Conservation (phyloP, 2,797 vertebrate genomes). For the Cheirogaleus major region DNA sequence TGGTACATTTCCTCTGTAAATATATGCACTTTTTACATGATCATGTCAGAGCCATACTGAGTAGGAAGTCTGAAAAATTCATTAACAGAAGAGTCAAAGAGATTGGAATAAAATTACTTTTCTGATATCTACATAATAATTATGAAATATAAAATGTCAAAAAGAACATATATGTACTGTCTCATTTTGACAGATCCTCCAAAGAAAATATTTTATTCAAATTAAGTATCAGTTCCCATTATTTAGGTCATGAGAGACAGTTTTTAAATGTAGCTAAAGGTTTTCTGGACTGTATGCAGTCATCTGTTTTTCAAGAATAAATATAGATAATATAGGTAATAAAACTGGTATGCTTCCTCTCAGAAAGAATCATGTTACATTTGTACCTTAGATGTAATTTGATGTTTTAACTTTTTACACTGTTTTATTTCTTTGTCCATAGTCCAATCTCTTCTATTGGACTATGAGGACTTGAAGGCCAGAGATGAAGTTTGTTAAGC, state of each 20-base stretch:
- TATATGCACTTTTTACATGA: not conserved
- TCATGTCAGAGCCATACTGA: not conserved
- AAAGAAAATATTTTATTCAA: constrained; percentile 16
- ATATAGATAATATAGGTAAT: not conserved
- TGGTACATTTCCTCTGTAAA: not conserved
- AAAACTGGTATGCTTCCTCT: not conserved
- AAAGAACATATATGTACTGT: not conserved
- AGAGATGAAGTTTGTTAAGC: not conserved
- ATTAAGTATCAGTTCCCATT: not conserved
- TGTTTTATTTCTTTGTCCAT: constrained; percentile 6
- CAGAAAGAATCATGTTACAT: not conserved
- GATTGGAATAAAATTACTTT: not conserved
- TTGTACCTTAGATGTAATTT: constrained; percentile 5
- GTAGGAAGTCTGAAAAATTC: not conserved
- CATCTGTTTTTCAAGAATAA: not conserved
- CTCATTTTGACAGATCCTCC: not conserved
- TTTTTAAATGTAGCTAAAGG: not conserved
- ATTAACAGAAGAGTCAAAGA: not conserved
- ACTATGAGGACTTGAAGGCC: not conserved
- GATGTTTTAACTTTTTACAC: not conserved
- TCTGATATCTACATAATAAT: not conserved
- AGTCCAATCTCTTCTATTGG: not conserved
- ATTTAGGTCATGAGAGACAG: not conserved
- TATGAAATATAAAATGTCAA: not conserved
- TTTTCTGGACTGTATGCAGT: not conserved